Base-by-base conservation (phyloP, 2,797 vertebrate species). In the Neomorphus geoffroyi region DNA sequence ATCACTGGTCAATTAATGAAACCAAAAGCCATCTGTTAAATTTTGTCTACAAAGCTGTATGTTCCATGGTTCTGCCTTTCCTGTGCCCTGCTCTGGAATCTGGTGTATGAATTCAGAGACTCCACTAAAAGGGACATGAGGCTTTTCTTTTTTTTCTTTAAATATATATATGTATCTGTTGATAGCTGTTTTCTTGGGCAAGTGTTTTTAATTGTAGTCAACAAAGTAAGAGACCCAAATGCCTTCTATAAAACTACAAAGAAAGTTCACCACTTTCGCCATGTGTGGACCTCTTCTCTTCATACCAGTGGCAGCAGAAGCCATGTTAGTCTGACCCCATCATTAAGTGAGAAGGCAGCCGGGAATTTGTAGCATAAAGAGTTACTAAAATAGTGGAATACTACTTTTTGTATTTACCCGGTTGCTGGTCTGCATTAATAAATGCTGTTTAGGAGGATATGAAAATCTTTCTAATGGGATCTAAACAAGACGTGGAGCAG, bases 141-240 rank as follows among this genome's bases (percentile, higher is more conserved):
- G 37, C 88, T 91, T 7, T 22, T 75, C 48, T 54, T 6, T 8
- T 62, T 61, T 43, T 32, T 3, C 33, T 12, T 28, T 12, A 86
- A 96, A 45, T 45, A 45, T 91, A 86, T 96, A 95, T 96, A 45
- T 45, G 18, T 91, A 86, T 96, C 95, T 95, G 32, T 89, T 91
- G 58, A 88, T 73, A 90, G 60, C 69, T 83, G 32, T 81, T 94
- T 96, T 66, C 67, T 89, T 71, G 94, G 89, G 72, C 26, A 84
- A 56, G 83, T 48, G 19, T 71, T 92, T 74, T 90, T 92, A 93
- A 61, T 70, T 30, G 28, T 9, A 18, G 39, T 79, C 78, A 94
- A 80, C 27, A 61, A 84, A 46, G 61, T 58, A 88, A 74, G 80
- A 80, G 46, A 80, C 32, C 10, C 57, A 61, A 67, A 61, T 22